Evolutionary conservation across 2,113 vertebrate genomes (phyloP).

Genomic region (Rhagologus leucostigma): DNA sequence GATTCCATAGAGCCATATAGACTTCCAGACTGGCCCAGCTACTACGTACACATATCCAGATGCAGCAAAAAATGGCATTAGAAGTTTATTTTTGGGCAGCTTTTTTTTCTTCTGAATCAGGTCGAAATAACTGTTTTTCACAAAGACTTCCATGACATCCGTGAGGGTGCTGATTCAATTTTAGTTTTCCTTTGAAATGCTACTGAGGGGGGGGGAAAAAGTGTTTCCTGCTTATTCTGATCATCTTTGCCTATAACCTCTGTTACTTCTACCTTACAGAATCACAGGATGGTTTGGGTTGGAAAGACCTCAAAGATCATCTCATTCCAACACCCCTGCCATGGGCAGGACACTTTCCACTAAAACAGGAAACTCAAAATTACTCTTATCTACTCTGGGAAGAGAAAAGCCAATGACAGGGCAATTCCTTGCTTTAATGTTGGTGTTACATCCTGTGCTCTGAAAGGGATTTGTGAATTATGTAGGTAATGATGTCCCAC

Average conservation of each 20-base stretch:
- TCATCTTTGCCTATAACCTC: not conserved
- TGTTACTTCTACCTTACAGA: not conserved
- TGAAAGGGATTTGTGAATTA: not conserved
- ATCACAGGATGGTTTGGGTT: not conserved
- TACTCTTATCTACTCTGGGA: not conserved
- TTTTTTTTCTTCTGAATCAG: not conserved
- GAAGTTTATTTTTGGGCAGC: not conserved
- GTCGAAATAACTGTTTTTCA: not conserved
- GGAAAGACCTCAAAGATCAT: not conserved
- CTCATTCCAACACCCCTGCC: not conserved
- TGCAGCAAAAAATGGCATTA: not conserved
- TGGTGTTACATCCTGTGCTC: not conserved
- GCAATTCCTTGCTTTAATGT: not conserved
- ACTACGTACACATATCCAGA: not conserved
- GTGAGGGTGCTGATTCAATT: not conserved
- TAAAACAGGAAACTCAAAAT: not conserved
- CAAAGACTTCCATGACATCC: not conserved
- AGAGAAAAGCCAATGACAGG: not conserved
- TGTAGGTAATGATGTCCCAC: not conserved
- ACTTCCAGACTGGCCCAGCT: not conserved
- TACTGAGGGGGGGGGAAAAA: rapidly evolving
- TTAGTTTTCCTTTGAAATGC: not conserved
- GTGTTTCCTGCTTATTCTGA: not conserved
- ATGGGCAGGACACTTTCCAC: not conserved
- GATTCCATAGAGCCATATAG: not conserved